These are phyloP conservation scores for Drosophila trapezifrons DNA, from an alignment of 1,140 invertebrate genomes.

Conservation along the genomic window DNA sequence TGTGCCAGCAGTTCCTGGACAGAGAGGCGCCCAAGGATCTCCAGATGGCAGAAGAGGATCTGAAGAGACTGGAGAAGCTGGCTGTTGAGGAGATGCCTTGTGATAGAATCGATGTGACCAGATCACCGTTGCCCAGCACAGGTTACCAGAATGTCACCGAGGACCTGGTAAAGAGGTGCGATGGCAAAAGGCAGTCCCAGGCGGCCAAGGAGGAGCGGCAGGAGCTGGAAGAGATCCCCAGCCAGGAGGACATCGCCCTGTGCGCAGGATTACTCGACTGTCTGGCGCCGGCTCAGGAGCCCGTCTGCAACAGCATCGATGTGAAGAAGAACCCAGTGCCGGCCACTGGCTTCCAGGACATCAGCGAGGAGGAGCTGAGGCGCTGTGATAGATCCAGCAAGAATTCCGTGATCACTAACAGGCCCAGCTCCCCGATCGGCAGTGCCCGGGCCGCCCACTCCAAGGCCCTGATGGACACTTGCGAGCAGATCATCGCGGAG, in stretches of 20 bases:
- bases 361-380: slow-evolving; percentile 60
- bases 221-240: slow-evolving; percentile 33
- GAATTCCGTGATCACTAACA: slow-evolving; percentile 11
- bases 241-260: slow-evolving; percentile 59
- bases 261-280: slow-evolving; percentile 63
- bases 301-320: slow-evolving; percentile 67
- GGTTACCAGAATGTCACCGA: slow-evolving; percentile 57
- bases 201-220: background rate
- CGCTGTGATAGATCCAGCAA: slow-evolving; percentile 54
- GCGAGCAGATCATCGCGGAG: slow-evolving; percentile 79
- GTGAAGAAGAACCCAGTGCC: slow-evolving; percentile 60
- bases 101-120: slow-evolving; percentile 70
- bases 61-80: slow-evolving; percentile 46
- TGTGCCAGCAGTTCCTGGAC: slow-evolving; percentile 59
- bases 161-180: slow-evolving; percentile 58
- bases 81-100: slow-evolving; percentile 64
- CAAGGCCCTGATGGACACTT: slow-evolving; percentile 75
- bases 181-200: slow-evolving; percentile 33
- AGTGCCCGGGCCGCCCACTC: slow-evolving; percentile 72
- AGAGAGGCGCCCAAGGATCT: slow-evolving; percentile 46
- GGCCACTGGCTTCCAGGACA: slow-evolving; percentile 68
- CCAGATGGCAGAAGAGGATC: slow-evolving; percentile 51
- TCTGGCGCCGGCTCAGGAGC: slow-evolving; percentile 69
- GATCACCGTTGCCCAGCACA: slow-evolving; percentile 63
- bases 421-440: slow-evolving; percentile 65